phyloP scores from a whole-genome alignment of 2,888 invertebrate species.

The Cantharis rustica region DNA sequence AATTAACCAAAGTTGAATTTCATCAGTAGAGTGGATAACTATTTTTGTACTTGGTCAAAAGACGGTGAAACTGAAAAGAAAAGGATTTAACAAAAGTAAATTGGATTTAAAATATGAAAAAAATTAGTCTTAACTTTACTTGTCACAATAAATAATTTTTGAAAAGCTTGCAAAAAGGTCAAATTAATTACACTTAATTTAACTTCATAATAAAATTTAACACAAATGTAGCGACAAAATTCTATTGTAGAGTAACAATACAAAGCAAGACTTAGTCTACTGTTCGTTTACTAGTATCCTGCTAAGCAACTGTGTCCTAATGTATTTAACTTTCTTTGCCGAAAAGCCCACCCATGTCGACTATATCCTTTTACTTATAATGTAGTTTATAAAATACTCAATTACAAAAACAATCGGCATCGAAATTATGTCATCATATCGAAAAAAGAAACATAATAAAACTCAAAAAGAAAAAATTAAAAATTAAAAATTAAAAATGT shows the following conservation, averaged over 20 bases:
- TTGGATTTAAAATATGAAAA: conserved; percentile 9
- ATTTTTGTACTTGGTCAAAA: not conserved
- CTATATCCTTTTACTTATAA: not conserved
- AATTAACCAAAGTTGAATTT: too few relatives aligned
- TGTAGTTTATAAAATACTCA: not conserved
- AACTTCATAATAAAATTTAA: conserved; percentile 41
- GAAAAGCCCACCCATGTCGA: conserved; percentile 49
- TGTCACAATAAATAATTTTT: conserved; percentile 36
- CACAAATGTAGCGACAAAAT: conserved; percentile 48
- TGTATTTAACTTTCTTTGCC: conserved; percentile 53
- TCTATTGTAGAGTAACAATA: conserved; percentile 49
- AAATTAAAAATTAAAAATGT: not conserved
- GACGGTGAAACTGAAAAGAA: not conserved
- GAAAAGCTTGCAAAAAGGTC: conserved; percentile 44
- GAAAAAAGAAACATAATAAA: not conserved
- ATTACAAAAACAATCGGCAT: not conserved
- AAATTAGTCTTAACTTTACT: conserved; percentile 12
- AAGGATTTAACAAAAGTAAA: conserved; percentile 1
- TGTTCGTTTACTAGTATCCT: conserved; percentile 44
- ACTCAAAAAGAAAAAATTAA: not conserved
- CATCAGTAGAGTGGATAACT: not conserved
- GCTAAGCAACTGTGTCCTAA: conserved; percentile 53
- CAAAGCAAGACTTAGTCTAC: conserved; percentile 44
- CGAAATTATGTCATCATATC: not conserved
- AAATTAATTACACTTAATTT: conserved; percentile 40